A percentile compares a stretch with the other conserved stretches of the same genome.
These are phyloP conservation scores for Hyposmocoma kahamanoa DNA, from an alignment of 1,140 invertebrate genomes.

Conservation along the genomic window DNA sequence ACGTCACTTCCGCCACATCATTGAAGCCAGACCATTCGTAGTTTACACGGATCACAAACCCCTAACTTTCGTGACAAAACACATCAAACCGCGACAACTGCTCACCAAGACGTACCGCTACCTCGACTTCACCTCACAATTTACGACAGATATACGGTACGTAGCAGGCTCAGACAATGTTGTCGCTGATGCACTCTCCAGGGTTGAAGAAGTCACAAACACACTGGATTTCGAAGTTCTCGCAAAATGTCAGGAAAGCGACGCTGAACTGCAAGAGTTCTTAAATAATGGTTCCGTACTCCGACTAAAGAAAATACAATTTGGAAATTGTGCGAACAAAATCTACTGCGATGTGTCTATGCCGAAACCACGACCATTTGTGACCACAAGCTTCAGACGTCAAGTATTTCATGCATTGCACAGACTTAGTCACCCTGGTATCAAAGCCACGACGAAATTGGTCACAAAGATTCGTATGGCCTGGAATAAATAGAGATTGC, in stretches of 20 bases:
- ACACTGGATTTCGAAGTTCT: background rate
- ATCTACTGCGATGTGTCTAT: no score
- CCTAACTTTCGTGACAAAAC: background rate
- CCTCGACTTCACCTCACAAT: constrained; percentile 5
- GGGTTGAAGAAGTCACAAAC: background rate
- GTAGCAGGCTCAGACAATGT: background rate
- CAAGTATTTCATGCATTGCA: no score
- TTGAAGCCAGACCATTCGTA: constrained; percentile 32
- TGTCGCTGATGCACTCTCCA: background rate
- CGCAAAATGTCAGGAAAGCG: background rate
- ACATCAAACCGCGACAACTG: constrained; percentile 10
- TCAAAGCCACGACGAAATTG: no score
- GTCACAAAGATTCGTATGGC: no score
- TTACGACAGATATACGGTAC: background rate
- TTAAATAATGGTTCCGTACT: no score
- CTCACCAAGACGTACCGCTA: constrained; percentile 20
- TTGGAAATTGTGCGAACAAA: no score
- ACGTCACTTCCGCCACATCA: constrained; percentile 20
- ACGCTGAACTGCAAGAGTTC: background rate
- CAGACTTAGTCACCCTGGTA: no score
- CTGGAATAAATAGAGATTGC: no score
- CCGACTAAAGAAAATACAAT: no score
- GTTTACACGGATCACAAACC: constrained; percentile 81
- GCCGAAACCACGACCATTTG: no score
- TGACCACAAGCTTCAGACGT: no score